Base-by-base conservation (phyloP, 2,888 invertebrate species). In the Operophtera brumata region DNA sequence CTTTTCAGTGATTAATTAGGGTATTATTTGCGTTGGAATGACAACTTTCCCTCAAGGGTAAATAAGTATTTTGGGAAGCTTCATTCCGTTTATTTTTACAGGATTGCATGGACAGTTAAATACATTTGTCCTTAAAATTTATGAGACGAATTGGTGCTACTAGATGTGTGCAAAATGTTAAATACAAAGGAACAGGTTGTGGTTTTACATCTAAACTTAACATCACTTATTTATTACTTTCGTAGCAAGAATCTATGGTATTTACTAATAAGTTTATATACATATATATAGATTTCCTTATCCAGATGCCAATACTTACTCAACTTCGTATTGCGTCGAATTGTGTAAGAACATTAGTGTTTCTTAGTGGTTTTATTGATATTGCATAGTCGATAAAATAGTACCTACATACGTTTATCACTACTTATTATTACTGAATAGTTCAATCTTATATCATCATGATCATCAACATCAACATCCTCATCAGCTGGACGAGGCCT, bases 11-110 rank as follows among this genome's bases (percentile, higher is more conserved):
- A 41, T 34, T 42, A 25, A 47, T 20, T 40, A 43, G 28, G 37
- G 39, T 37, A 44, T 51, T 47, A 47, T 47, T 56, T 44, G 47
- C 40, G 44, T 20, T 47, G 35, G 13, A 55, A 50, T 43, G 47
- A 44, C 9, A 47, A 56, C 47, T 49, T 46, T 42, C 30, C 47
- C 55, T 20, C 28, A 12, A n/a, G 34, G 30, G 49, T 41, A 37
- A 46, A 32, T 14, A 42, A 26, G 47, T 35, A 44, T 30, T 52
- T 39, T 9, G 2, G 34, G 11, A 47, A 47, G 41, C 11, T 46
- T 41, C n/a, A 43, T 47, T 39, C 14, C 13, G 39, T 55, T 42
- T 39, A 43, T 42, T 47, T 49, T 49, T 28, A 20, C 35, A 46
- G 28, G 11, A 11, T n/a, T 51, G 34, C 26, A 42, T 44, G 26